A percentile compares a stretch with the other conserved stretches of the same genome.
phyloP scores from a whole-genome alignment of 2,888 invertebrate species.

The Autographa pulchrina region DNA sequence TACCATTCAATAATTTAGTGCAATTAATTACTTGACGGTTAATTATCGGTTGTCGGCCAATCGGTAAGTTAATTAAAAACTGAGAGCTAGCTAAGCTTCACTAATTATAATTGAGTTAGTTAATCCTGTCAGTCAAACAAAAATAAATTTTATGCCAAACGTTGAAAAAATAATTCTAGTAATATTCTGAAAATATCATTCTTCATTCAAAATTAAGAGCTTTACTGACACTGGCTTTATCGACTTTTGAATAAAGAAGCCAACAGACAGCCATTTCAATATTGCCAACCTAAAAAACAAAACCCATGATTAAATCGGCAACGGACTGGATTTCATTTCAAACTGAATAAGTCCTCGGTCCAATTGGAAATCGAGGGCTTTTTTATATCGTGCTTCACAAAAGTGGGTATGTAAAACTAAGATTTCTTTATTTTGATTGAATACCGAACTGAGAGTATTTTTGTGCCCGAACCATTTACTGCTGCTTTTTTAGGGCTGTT shows the following conservation, averaged over 20 bases:
- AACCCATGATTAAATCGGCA: background rate
- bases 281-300: slow-evolving; percentile 7
- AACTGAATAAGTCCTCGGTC: slow-evolving; percentile 12
- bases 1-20: slow-evolving; percentile 11
- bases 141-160: slow-evolving; percentile 15
- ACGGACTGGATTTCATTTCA: slow-evolving; percentile 5
- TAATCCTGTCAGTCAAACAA: slow-evolving; percentile 2
- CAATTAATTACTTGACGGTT: slow-evolving; percentile 30
- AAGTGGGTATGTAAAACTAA: slow-evolving; percentile 20
- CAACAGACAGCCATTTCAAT: background rate
- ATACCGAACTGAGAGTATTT: slow-evolving; percentile 18
- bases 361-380: slow-evolving; percentile 13
- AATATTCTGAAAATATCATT: background rate
- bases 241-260: background rate
- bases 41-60: slow-evolving; percentile 27
- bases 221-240: background rate
- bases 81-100: slow-evolving; percentile 10
- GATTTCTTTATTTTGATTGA: slow-evolving; percentile 34
- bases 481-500: slow-evolving; percentile 9
- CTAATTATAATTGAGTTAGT: slow-evolving; percentile 35
- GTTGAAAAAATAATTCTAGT: background rate
- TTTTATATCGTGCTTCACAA: slow-evolving; percentile 12
- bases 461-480: slow-evolving; percentile 1
- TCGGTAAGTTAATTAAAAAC: slow-evolving; percentile 36
- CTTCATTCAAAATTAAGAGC: background rate